Evolutionary conservation across 1,140 invertebrate genomes (phyloP).

Genomic region (Maniola jurtina): DNA sequence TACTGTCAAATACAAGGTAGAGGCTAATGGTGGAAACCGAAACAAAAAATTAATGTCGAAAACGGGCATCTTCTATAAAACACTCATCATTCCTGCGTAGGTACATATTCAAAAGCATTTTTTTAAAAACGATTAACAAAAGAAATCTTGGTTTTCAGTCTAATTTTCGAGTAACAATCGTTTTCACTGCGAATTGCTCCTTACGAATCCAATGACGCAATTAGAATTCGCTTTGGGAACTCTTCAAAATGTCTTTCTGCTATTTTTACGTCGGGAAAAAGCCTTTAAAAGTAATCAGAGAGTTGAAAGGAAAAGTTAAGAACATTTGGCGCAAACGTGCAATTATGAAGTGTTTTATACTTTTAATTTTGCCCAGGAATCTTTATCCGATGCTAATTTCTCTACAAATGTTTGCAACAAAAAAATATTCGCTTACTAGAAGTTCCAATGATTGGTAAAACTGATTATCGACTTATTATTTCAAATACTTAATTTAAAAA

Average conservation of each 20-base stretch:
- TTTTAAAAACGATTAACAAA: not conserved
- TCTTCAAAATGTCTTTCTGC: constrained; percentile 48
- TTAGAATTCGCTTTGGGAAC: constrained; percentile 49
- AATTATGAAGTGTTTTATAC: constrained; percentile 63
- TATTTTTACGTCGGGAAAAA: constrained; percentile 53
- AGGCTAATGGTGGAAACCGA: too few species aligned
- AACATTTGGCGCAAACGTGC: constrained; percentile 55
- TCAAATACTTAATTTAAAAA: too few species aligned
- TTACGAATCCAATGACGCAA: constrained; percentile 56
- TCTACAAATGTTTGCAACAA: not conserved
- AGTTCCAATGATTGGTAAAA: too few species aligned
- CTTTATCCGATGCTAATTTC: constrained; percentile 1
- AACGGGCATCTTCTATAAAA: too few species aligned
- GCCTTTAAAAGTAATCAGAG: constrained; percentile 71
- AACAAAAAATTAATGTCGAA: too few species aligned
- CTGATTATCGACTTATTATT: too few species aligned
- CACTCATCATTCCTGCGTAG: too few species aligned
- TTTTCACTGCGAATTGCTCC: constrained; percentile 40
- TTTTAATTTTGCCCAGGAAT: constrained; percentile 56
- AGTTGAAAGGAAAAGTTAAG: constrained; percentile 48
- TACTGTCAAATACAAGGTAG: too few species aligned
- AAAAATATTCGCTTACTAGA: not conserved
- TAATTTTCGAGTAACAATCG: constrained; percentile 44
- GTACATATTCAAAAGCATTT: too few species aligned
- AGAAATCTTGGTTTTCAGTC: constrained; percentile 22